Base-by-base conservation (phyloP, 1,140 invertebrate genomes). In the Condylostylus longicornis region DNA sequence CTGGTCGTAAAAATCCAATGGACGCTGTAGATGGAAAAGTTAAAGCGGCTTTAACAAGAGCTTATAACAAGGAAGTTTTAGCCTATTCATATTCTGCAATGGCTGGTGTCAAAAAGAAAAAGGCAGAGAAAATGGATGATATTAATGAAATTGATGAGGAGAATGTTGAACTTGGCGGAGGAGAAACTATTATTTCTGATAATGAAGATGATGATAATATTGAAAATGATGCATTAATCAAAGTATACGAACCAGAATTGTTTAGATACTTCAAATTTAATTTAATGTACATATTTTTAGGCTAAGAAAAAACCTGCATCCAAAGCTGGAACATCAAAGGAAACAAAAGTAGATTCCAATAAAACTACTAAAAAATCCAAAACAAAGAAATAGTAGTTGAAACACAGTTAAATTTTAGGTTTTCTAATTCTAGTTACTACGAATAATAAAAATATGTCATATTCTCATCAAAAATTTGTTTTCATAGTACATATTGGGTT, bases 31-130 rank as follows among this genome's bases (percentile, higher is more conserved):
- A 85, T 45, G 71, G 78, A 6, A 89, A 88, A 66, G 82, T 86
- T 0, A 98, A 97, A 69, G 74, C 87, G 13, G 86, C 91, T 0
- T 82, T 98, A 54, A 98, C 94, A 0, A 72, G 86, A 29, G 66
- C 76, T 1, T 93, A 91, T 54, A 97, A 96, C 55, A 96, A 95
- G 58, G 76, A 77, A 42, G 66, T 71, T 1, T 62, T 70, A 18
- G 61, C 77, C 31, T 70, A 78, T 35, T 79, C 82, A 2, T 89
- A 88, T 53, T 65, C 72, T 5, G 69, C 72, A 13, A 70, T 68
- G 23, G 61, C 63, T 5, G 63, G 58, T 21, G 58, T 67, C 41
- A 75, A 67, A 47, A 74, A 71, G 47, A 78, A 72, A 45, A 65
- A 67, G 42, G 58, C 55, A 2, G 59, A 49, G 0, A 54, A 43